Evolutionary conservation across 1,140 invertebrate species (phyloP), one percentile per base, ranked within the genome.

Genomic region (Linepithema humile): DNA sequence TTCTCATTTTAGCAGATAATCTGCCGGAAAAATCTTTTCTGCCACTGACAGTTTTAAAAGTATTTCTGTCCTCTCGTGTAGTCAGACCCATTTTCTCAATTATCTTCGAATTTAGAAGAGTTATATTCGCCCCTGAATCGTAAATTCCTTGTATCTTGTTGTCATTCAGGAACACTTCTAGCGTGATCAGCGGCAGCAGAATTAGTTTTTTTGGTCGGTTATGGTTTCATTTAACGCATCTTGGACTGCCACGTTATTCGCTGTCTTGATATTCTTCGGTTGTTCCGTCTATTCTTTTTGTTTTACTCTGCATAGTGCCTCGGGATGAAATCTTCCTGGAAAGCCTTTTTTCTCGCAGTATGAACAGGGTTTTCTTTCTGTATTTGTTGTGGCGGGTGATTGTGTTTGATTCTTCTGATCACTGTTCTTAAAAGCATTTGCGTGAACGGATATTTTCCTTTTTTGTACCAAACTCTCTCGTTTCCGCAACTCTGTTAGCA

Each of bases 121-220:
- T 60, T 60, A 60, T 2, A 1, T 60, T 60, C 1, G 55, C 55
- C 1, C 55, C 55, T 59, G 55, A 6, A 29, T 59, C 55, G 26
- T 59, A 59, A 29, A 59, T 59, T 17, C 26, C 55, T 59, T 57
- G 53, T 57, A 59, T 32, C 6, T 32, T 59, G 2, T 29, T 32
- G 5, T 29, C 10, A n/a, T 29, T 35, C 2, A 60, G 29, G 32
- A 60, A 60, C 29, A 35, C 59, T 2, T 60, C 59, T 60, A 60
- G 4, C 7, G 29, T 60, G 17, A 60, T 35, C 29, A 60, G 59
- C 26, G 59, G 59, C 17, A 10, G 29, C 17, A 32, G n/a, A n/a
- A 35, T 26, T 60, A 60, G 59, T 60, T 60, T 60, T 60, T 60
- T 60, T 60, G 59, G 9, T 60, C 29, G 15, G 29, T 32, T 60